These are phyloP conservation scores for Sebastes kiyomatsui DNA, from an alignment of 2,797 vertebrate species.

Conservation along the genomic window DNA sequence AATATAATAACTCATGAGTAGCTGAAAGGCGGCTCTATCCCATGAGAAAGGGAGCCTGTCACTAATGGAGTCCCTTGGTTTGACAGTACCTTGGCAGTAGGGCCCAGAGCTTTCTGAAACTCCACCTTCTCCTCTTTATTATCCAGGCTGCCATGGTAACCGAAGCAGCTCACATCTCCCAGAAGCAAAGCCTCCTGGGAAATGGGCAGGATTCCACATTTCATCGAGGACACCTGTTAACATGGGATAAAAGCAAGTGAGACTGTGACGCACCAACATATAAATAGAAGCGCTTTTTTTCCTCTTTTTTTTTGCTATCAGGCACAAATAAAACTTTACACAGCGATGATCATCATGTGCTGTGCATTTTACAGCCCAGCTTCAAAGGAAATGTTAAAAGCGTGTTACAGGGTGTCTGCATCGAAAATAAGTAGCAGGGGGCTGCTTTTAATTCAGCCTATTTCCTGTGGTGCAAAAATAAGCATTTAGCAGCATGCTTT, in stretches of 20 bases:
- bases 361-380: conserved; percentile 49
- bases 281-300: conserved; percentile 47
- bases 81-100: conserved; percentile 92
- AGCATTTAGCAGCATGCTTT: conserved; percentile 50
- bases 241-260: conserved; percentile 61
- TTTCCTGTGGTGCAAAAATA: conserved; percentile 28
- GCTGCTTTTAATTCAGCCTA: conserved; percentile 39
- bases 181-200: conserved; percentile 97
- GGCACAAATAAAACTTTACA: conserved; percentile 55
- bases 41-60: conserved; percentile 37
- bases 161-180: conserved; percentile 92
- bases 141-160: conserved; percentile 94
- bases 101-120: conserved; percentile 95
- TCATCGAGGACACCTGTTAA: conserved; percentile 97
- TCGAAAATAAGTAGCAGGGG: conserved; percentile 40
- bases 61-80: conserved; percentile 62
- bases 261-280: conserved; percentile 42
- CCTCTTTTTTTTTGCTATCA: conserved; percentile 20
- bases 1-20: background rate
- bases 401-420: conserved; percentile 27
- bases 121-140: conserved; percentile 93
- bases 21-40: conserved; percentile 18
- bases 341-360: conserved; percentile 21
- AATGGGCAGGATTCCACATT: conserved; percentile 96
- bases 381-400: conserved; percentile 58